Conservation (phyloP, 2,888 invertebrate genomes). For the Hydrotaea diabolus region DNA sequence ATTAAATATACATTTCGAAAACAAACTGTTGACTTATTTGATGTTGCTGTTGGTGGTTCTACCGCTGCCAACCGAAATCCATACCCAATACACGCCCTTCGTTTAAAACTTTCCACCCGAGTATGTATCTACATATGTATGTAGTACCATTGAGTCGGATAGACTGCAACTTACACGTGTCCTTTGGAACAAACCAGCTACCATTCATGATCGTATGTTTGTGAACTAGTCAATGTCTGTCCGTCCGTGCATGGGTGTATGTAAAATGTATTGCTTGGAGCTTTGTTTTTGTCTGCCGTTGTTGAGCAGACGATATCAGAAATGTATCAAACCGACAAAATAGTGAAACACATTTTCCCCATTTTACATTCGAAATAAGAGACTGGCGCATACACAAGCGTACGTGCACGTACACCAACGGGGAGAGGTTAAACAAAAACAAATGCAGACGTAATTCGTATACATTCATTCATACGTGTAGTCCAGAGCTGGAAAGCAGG, state of each 20-base stretch:
- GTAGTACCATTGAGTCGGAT: constrained; percentile 39
- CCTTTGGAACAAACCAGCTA: constrained; percentile 53
- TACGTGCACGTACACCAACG: neutral
- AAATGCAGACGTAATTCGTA: constrained; percentile 53
- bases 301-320: constrained; percentile 51
- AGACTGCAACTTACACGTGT: constrained; percentile 61
- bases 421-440: constrained; percentile 55
- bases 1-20: constrained; percentile 60
- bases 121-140: no score
- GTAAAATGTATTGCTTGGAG: constrained; percentile 31
- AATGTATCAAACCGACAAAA: constrained; percentile 61
- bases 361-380: constrained; percentile 43
- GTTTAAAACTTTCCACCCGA: constrained; percentile 56
- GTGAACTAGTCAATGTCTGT: neutral
- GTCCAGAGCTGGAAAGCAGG: no score
- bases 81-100: constrained; percentile 57
- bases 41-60: constrained; percentile 14
- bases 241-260: neutral
- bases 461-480: constrained; percentile 28
- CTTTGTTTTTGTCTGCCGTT: neutral
- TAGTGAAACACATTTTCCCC: constrained; percentile 54
- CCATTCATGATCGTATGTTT: neutral
- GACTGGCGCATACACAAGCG: constrained; percentile 35
- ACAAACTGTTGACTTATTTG: constrained; percentile 63
- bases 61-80: constrained; percentile 23